A percentile compares a stretch with the other conserved stretches of the same genome.
Conservation (phyloP, 2,888 invertebrate species). For the Stenurella melanura region DNA sequence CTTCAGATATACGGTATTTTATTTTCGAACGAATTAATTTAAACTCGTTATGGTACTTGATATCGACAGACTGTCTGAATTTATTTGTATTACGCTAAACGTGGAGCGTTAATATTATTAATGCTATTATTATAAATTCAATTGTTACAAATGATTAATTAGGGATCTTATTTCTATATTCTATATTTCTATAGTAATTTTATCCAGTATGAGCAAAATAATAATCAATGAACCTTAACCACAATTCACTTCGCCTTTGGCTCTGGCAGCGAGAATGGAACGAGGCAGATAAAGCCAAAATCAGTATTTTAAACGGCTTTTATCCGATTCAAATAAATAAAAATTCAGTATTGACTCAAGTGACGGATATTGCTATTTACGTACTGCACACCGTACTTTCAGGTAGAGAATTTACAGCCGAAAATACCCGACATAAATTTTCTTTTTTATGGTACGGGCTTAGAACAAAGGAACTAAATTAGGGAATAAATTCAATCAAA, state of each 20-base stretch:
- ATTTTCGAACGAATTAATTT: too few relatives aligned
- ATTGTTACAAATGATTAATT: too few relatives aligned
- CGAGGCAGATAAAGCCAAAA: neutral
- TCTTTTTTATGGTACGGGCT: neutral
- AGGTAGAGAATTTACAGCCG: neutral
- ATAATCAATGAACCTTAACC: neutral
- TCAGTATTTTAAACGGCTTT: constrained; percentile 7
- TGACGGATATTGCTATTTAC: constrained; percentile 4
- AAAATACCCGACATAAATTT: constrained; percentile 5
- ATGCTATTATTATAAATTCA: too few relatives aligned
- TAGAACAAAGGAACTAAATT: constrained; percentile 50
- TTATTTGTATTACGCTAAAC: too few relatives aligned
- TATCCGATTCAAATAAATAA: neutral
- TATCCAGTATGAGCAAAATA: neutral
- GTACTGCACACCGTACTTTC: neutral
- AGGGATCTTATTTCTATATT: too few relatives aligned
- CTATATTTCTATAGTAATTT: too few relatives aligned
- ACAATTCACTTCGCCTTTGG: neutral
- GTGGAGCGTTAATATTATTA: too few relatives aligned
- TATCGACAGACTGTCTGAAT: too few relatives aligned
- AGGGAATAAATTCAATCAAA: constrained; percentile 53
- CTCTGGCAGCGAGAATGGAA: neutral
- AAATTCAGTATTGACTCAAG: constrained; percentile 6
- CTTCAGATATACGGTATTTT: too few relatives aligned
- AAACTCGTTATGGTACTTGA: too few relatives aligned